phyloP scores from a whole-genome alignment of 2,888 invertebrate species.

The Idaea straminata region DNA sequence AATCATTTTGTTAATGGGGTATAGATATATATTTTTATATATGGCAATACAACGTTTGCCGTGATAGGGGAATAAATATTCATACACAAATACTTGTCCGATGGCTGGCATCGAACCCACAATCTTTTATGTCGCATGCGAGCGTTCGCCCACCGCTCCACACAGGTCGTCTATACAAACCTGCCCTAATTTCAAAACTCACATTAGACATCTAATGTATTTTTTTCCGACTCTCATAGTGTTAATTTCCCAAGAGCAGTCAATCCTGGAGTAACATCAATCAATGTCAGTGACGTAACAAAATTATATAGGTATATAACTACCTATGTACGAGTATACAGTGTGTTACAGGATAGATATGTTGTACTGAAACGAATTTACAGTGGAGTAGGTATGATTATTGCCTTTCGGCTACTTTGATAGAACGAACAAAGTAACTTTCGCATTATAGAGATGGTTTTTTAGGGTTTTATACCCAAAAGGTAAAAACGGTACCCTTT shows the following conservation, averaged over 20 bases:
- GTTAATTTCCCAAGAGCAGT: slow-evolving; percentile 64
- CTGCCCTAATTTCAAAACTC: slow-evolving; percentile 1
- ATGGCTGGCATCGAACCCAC: too few species aligned
- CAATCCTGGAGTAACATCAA: slow-evolving; percentile 51
- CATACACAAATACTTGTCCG: neutral
- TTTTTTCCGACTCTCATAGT: slow-evolving; percentile 38
- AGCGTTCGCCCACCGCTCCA: neutral
- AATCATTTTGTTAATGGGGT: too few species aligned
- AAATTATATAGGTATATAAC: neutral
- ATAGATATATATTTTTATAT: too few species aligned
- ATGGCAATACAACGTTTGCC: too few species aligned
- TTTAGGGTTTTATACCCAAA: neutral
- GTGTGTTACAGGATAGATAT: neutral
- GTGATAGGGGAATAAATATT: too few species aligned
- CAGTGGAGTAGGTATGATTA: neutral
- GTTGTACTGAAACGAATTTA: slow-evolving; percentile 2
- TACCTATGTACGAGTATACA: neutral
- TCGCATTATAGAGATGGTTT: neutral
- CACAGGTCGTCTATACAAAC: neutral
- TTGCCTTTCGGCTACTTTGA: neutral
- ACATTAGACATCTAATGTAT: neutral
- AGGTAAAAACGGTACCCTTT: too few species aligned
- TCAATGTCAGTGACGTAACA: slow-evolving; percentile 41
- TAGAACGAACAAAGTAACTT: neutral
- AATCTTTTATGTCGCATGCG: neutral